Conservation (phyloP, 2,888 invertebrate species). For the Eristalinus aeneus region DNA sequence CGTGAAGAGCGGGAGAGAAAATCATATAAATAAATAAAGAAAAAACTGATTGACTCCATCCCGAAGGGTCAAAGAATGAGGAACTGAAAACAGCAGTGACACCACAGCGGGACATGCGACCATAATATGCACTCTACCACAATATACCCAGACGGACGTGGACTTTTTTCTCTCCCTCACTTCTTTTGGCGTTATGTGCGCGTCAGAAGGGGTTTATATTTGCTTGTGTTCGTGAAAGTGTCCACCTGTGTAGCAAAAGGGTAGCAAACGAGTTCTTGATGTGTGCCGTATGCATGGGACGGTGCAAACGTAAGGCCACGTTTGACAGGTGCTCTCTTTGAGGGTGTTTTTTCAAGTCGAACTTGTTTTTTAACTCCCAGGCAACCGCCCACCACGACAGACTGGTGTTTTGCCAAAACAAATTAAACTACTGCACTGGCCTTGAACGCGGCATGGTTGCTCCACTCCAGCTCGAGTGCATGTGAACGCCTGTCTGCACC, state of each 20-base stretch:
- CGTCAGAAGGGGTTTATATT: neutral
- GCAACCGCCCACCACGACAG: slow-evolving; percentile 49
- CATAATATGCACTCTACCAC: neutral
- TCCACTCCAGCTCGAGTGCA: neutral
- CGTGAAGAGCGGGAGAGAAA: neutral
- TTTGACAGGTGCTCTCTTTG: slow-evolving; percentile 61
- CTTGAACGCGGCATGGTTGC: neutral
- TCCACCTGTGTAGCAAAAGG: slow-evolving; percentile 60
- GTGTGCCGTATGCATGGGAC: slow-evolving; percentile 56
- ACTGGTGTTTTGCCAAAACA: slow-evolving; percentile 20
- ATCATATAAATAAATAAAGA: slow-evolving; percentile 6
- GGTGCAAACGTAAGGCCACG: slow-evolving; percentile 40
- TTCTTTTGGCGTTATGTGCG: slow-evolving; percentile 40
- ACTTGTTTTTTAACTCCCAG: slow-evolving; percentile 18
- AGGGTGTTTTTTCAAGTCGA: neutral
- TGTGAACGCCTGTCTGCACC: neutral
- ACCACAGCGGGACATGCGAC: slow-evolving; percentile 22
- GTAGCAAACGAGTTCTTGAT: slow-evolving; percentile 56
- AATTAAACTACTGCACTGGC: neutral
- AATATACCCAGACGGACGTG: slow-evolving; percentile 26
- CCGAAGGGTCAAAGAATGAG: slow-evolving; percentile 20
- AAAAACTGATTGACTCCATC: slow-evolving; percentile 60
- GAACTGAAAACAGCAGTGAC: slow-evolving; percentile 18
- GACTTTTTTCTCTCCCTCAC: slow-evolving; percentile 1
- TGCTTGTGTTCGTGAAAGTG: neutral